These are phyloP conservation scores for Uloborus diversus DNA, from an alignment of 1,140 invertebrate species.

Conservation along the genomic window DNA sequence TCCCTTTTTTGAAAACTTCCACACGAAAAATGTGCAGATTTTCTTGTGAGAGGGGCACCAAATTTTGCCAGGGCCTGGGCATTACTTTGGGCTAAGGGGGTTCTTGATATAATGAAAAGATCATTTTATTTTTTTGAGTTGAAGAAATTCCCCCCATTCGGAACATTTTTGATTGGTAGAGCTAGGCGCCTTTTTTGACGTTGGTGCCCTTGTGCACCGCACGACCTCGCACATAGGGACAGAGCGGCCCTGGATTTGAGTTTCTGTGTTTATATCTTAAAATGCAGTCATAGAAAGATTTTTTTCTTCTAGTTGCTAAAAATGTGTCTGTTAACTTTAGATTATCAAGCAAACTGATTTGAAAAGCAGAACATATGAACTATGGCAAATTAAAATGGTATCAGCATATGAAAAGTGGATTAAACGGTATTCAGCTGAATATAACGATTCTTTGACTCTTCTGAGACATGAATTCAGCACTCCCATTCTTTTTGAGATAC, in stretches of 20 bases:
- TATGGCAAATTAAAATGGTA: conserved; percentile 49
- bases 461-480: conserved; percentile 41
- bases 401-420: conserved; percentile 43
- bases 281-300: neutral
- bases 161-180: neutral
- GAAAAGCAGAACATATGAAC: conserved; percentile 24
- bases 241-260: neutral
- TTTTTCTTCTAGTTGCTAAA: neutral
- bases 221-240: too few species aligned
- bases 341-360: conserved; percentile 16
- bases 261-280: neutral
- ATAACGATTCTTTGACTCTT: conserved; percentile 8
- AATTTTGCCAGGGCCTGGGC: too few species aligned
- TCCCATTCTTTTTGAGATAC: conserved; percentile 11
- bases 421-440: conserved; percentile 11
- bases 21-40: too few species aligned
- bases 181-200: neutral
- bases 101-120: too few species aligned
- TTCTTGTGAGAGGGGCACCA: too few species aligned
- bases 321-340: neutral
- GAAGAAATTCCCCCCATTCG: too few species aligned
- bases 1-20: too few species aligned
- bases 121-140: too few species aligned
- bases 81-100: too few species aligned
- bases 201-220: too few species aligned